phyloP scores from a whole-genome alignment of 2,113 vertebrate genomes.

The Mustelus asterias region DNA sequence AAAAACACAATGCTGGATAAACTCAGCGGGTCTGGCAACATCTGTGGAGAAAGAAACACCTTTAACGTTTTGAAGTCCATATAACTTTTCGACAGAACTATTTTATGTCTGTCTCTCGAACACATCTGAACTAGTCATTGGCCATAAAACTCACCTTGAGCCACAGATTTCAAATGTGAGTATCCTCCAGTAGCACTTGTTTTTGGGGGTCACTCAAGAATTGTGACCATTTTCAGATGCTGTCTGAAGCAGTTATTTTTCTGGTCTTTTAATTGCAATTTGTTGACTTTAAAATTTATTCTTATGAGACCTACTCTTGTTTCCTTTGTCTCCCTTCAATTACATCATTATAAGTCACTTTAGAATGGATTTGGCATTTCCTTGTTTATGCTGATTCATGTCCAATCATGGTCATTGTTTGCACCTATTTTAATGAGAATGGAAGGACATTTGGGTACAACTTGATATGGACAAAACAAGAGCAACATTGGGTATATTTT shows the following conservation, averaged over 20 bases:
- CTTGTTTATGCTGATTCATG: not conserved
- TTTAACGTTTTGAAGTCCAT: too few relatives aligned
- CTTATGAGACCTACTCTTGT: not conserved
- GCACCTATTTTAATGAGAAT: too few relatives aligned
- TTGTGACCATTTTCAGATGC: not conserved
- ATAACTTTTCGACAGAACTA: not conserved
- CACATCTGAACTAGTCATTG: not conserved
- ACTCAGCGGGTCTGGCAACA: too few relatives aligned
- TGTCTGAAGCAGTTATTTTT: not conserved
- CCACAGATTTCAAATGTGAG: not conserved
- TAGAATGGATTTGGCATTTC: not conserved
- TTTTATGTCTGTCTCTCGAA: not conserved
- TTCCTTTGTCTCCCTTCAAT: not conserved
- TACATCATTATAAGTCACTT: not conserved
- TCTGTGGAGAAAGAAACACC: too few relatives aligned
- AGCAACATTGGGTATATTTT: not conserved
- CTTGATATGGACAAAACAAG: not conserved
- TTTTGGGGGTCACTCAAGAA: too few relatives aligned
- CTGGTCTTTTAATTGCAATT: not conserved
- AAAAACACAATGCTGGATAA: too few relatives aligned
- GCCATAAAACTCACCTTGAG: not conserved
- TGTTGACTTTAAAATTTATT: not conserved
- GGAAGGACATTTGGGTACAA: not conserved
- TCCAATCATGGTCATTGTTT: too few relatives aligned
- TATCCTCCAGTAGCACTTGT: not conserved